Evolutionary conservation across 2,888 invertebrate species (phyloP).

Genomic region (Cephus nigrinus): DNA sequence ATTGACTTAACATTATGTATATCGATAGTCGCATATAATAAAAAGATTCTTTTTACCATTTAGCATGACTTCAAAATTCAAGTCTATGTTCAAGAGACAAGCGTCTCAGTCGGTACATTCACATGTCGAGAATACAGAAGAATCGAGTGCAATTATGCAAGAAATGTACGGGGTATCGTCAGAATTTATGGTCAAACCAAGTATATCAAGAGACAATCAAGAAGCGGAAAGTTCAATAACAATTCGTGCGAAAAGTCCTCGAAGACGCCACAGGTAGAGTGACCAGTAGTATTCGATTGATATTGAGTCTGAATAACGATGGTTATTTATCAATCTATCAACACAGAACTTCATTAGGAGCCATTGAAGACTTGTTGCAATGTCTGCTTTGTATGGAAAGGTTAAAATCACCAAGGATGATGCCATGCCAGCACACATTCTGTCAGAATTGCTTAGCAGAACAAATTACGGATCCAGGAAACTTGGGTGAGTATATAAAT

Average conservation of each 20-base stretch:
- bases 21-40: not conserved
- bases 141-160: conserved; percentile 31
- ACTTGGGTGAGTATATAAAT: conserved; percentile 46
- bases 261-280: conserved; percentile 27
- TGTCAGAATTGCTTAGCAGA: conserved; percentile 72
- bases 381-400: conserved; percentile 73
- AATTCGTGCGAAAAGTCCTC: conserved; percentile 1
- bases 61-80: conserved; percentile 35
- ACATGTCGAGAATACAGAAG: conserved; percentile 24
- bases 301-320: not conserved
- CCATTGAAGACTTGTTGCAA: conserved; percentile 72
- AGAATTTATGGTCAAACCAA: conserved; percentile 18
- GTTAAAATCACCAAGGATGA: conserved; percentile 72
- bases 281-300: not conserved
- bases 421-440: conserved; percentile 77
- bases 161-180: conserved; percentile 27
- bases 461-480: conserved; percentile 54
- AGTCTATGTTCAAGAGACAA: conserved; percentile 34
- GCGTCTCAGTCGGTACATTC: conserved; percentile 17
- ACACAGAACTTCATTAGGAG: conserved; percentile 59
- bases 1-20: not conserved
- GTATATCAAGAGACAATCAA: not conserved
- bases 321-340: not conserved
- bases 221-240: conserved; percentile 8
- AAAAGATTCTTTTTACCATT: not conserved